phyloP scores from a whole-genome alignment of 2,888 invertebrate genomes.

The Phoronis australis region DNA sequence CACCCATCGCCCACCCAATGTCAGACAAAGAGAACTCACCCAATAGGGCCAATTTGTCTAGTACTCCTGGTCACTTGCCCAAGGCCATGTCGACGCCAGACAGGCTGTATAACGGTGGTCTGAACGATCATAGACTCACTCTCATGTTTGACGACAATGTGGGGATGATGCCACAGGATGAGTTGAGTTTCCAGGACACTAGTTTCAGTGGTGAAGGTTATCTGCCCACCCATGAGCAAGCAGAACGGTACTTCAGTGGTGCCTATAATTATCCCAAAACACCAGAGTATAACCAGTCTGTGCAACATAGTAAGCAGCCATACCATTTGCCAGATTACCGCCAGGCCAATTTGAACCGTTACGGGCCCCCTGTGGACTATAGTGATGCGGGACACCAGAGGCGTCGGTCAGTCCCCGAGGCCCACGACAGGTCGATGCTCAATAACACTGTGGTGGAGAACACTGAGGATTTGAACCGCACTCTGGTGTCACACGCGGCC shows the following conservation, averaged over 20 bases:
- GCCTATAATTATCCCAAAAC: slow-evolving; percentile 13
- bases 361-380: background rate
- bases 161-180: background rate
- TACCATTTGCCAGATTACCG: background rate
- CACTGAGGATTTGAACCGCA: background rate
- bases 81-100: background rate
- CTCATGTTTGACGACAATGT: background rate
- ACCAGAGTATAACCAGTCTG: too few species aligned
- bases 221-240: slow-evolving; percentile 36
- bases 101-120: background rate
- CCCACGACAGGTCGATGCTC: too few species aligned
- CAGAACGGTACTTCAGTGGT: slow-evolving; percentile 39
- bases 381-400: background rate
- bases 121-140: background rate
- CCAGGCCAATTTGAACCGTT: background rate
- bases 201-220: slow-evolving; percentile 43
- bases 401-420: background rate
- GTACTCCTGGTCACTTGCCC: background rate
- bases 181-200: slow-evolving; percentile 22
- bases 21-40: background rate
- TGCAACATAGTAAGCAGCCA: background rate
- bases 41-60: background rate
- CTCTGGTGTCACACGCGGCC: background rate
- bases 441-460: background rate
- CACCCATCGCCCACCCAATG: background rate